A percentile compares a stretch with the other conserved stretches of the same genome.
These are phyloP conservation scores for Perca fluviatilis DNA, from an alignment of 2,113 vertebrate genomes.

Conservation along the genomic window DNA sequence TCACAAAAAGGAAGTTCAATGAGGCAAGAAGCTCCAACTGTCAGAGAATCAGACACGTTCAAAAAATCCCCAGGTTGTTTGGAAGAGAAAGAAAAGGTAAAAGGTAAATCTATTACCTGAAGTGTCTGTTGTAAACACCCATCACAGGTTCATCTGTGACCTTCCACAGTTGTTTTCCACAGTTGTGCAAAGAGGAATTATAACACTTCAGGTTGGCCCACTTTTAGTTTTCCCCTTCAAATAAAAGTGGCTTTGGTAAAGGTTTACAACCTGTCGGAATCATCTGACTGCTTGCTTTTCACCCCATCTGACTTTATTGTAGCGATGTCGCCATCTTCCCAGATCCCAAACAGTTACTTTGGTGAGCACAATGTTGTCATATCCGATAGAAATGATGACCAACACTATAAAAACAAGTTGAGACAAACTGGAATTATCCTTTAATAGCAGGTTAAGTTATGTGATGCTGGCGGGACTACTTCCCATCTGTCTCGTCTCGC, in stretches of 20 bases:
- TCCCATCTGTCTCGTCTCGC: constrained; percentile 45
- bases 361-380: not conserved
- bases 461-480: constrained; percentile 32
- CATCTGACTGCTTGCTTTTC: not conserved
- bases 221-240: constrained; percentile 15
- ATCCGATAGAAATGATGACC: not conserved
- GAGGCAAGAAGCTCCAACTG: not conserved
- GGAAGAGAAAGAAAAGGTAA: not conserved
- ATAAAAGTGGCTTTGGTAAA: constrained; percentile 13
- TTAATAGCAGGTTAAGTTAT: constrained; percentile 13
- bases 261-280: constrained; percentile 8
- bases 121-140: not conserved
- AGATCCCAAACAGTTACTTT: constrained; percentile 16
- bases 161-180: not conserved
- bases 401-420: not conserved
- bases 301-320: not conserved
- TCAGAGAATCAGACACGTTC: not conserved
- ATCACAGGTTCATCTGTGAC: constrained; percentile 8
- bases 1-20: not conserved
- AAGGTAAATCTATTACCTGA: not conserved
- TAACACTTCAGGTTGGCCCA: constrained; percentile 5
- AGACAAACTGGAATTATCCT: constrained; percentile 18
- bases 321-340: not conserved
- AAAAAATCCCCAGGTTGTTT: not conserved
- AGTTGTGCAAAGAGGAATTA: not conserved